A percentile compares a stretch with the other conserved stretches of the same genome.
Conservation (phyloP, 1,140 invertebrate species). For the Nasonia giraulti region DNA sequence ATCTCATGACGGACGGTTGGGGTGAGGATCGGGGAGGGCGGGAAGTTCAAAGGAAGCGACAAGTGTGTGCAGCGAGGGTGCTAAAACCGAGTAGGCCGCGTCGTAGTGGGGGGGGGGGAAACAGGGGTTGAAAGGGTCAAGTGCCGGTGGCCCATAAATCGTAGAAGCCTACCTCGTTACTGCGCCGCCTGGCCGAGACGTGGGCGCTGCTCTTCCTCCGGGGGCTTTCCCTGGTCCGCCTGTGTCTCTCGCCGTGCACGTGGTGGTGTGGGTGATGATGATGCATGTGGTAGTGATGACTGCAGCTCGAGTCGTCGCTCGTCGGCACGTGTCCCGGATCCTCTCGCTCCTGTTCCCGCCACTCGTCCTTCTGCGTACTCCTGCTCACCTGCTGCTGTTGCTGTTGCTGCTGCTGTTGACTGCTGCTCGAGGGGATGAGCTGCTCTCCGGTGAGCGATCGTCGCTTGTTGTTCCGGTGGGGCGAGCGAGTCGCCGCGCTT, state of each 20-base stretch:
- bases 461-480: conserved; percentile 66
- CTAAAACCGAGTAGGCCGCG: not conserved
- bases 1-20: not conserved
- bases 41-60: not conserved
- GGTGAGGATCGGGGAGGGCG: not conserved
- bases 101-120: not conserved
- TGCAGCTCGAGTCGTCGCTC: conserved; percentile 81
- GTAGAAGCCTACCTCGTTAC: conserved; percentile 65
- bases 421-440: conserved; percentile 2
- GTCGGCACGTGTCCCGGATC: conserved; percentile 76
- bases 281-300: conserved; percentile 72
- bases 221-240: conserved; percentile 80
- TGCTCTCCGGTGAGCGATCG: not conserved
- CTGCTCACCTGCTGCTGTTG: conserved; percentile 55
- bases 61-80: not conserved
- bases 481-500: conserved; percentile 61
- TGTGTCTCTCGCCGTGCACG: conserved; percentile 71
- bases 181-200: conserved; percentile 65
- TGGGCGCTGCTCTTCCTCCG: conserved; percentile 78
- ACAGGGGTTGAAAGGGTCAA: not conserved
- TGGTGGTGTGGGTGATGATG: conserved; percentile 70
- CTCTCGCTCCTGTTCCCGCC: conserved; percentile 68
- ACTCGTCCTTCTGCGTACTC: conserved; percentile 71
- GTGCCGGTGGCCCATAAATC: not conserved
- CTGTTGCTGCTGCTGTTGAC: conserved; percentile 51